Evolutionary conservation across 2,113 vertebrate genomes (phyloP), one percentile per base, ranked within the genome.

Genomic region (Tachysurus fulvidraco): DNA sequence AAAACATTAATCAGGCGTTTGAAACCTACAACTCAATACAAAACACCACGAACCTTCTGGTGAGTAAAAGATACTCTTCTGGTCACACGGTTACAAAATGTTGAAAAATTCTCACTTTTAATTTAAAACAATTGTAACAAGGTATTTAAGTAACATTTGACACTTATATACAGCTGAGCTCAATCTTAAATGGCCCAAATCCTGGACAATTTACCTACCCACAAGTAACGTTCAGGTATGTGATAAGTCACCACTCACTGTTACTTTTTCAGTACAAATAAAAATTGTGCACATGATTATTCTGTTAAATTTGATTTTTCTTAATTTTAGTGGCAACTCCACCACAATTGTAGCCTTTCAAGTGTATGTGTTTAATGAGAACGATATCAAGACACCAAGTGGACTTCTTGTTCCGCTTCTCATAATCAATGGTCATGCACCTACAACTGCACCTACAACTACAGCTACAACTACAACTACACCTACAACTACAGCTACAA

Each of bases 131-230:
- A 67, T 16, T 59, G 17, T 59, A 16, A 59, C 57, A 19, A 19
- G 8, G n/a, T 60, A 52, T 36, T 30, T 21, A 44, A 21, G 13
- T 84, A n/a, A 44, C 23, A 36, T 7, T 71, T 60, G n/a, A 71
- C 69, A 21, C 2, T 71, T 71, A 41, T 86, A 2, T 81, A 81
- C 23, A 89, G 88, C 76, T 89, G n/a, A 89, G 80, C 16, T 14
- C 71, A 50, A 87, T 89, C 36, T 76, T 89, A 55, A 84, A 62
- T 41, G 44, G 25, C 16, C 64, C 81, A 30, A 23, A 60, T 9
- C 76, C 65, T 5, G 14, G 28, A 74, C 65, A 67, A 13, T 59
- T 85, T 73, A 30, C 55, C 41, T 86, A 84, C 57, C 65, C 76
- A 25, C 81, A 85, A 76, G 78, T 41, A 41, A 76, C 12, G 1